A percentile compares a stretch with the other conserved stretches of the same genome.
Conservation (phyloP, 2,888 invertebrate genomes). For the Apodemia duryi region DNA sequence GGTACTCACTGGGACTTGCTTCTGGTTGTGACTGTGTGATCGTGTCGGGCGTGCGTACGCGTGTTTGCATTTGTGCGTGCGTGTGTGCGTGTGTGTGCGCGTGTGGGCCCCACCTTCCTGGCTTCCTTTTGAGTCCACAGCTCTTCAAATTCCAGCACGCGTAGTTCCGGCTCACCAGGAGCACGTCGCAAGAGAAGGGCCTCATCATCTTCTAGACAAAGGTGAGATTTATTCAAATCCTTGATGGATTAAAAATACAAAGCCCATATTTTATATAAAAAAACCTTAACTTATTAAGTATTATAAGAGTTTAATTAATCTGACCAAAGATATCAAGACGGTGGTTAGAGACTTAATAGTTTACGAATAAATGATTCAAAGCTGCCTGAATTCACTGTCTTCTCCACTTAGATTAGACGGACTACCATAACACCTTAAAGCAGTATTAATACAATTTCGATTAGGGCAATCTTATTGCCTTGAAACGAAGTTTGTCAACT, state of each 20-base stretch:
- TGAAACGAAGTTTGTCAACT: too few relatives aligned
- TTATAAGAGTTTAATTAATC: neutral
- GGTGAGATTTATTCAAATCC: slow-evolving; percentile 44
- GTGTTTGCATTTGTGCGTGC: slow-evolving; percentile 28
- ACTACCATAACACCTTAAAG: too few relatives aligned
- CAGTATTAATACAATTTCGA: too few relatives aligned
- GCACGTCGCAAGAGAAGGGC: slow-evolving; percentile 63
- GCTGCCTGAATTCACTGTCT: neutral
- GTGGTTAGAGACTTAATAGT: neutral
- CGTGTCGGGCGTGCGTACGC: slow-evolving; percentile 31
- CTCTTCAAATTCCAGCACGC: slow-evolving; percentile 80
- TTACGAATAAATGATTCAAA: neutral
- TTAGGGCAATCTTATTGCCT: too few relatives aligned
- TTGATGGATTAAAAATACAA: neutral
- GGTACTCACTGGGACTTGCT: slow-evolving; percentile 47
- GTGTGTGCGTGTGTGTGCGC: slow-evolving; percentile 31
- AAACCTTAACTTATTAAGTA: neutral
- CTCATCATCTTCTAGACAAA: slow-evolving; percentile 68
- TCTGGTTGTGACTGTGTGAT: slow-evolving; percentile 37
- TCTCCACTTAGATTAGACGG: too few relatives aligned
- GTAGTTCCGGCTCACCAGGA: slow-evolving; percentile 66
- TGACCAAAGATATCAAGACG: too few relatives aligned
- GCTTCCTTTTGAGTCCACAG: slow-evolving; percentile 65
- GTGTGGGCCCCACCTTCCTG: slow-evolving; percentile 45
- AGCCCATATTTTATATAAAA: neutral